These are phyloP conservation scores for Ammodytes marinus DNA, from an alignment of 2,113 vertebrate genomes.

Conservation along the genomic window DNA sequence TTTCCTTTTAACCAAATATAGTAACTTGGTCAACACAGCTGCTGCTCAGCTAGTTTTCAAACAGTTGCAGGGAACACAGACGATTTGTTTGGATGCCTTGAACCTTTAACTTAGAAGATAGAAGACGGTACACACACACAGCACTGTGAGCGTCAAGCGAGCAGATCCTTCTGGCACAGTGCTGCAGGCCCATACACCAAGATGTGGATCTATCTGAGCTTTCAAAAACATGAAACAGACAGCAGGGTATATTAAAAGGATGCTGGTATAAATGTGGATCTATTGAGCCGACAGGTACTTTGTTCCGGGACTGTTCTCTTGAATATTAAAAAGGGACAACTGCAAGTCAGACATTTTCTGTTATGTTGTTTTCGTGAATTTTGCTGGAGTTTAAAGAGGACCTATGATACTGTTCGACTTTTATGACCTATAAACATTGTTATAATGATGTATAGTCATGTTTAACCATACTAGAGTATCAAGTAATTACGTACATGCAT, in stretches of 20 bases:
- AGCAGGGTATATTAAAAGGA: not conserved
- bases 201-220: conserved; percentile 12
- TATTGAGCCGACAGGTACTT: conserved; percentile 2
- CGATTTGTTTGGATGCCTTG: not conserved
- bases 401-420: no score
- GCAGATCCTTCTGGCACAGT: conserved; percentile 5
- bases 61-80: not conserved
- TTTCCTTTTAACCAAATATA: not conserved
- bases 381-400: not conserved
- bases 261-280: conserved; percentile 7
- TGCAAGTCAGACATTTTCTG: no score
- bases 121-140: not conserved
- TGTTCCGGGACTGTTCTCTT: not conserved
- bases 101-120: not conserved
- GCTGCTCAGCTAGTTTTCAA: conserved; percentile 3
- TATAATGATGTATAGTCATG: no score
- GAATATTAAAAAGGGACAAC: not conserved
- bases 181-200: conserved; percentile 20
- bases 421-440: no score
- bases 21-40: not conserved
- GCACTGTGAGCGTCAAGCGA: not conserved
- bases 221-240: conserved; percentile 26
- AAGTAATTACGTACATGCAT: no score
- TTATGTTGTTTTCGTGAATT: not conserved
- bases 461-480: no score